phyloP scores from a whole-genome alignment of 1,140 invertebrate species.

The Ceratina calcarata region DNA sequence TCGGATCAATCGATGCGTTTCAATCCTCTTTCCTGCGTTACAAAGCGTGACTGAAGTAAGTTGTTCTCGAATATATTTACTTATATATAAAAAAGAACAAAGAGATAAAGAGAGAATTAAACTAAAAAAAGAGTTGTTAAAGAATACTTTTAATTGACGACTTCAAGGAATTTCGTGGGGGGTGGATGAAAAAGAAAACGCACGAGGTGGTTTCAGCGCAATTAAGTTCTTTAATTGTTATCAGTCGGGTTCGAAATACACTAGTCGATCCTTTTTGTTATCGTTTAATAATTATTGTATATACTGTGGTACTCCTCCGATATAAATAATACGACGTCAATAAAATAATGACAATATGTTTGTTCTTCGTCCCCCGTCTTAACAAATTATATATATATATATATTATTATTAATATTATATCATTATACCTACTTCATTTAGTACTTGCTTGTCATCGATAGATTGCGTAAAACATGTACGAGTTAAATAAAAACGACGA shows the following conservation, averaged over 20 bases:
- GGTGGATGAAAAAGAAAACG: background rate
- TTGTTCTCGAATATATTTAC: too few species aligned
- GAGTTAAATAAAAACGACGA: constrained; percentile 40
- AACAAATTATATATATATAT: constrained; percentile 57
- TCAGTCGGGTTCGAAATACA: constrained; percentile 74
- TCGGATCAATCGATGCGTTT: background rate
- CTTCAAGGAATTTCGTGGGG: background rate
- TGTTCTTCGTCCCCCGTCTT: constrained; percentile 44
- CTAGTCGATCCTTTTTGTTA: constrained; percentile 64
- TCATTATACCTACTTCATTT: constrained; percentile 42
- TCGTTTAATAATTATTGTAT: constrained; percentile 68
- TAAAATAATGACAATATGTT: constrained; percentile 66
- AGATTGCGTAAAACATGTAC: constrained; percentile 48
- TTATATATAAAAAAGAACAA: background rate
- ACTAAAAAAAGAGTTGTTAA: background rate
- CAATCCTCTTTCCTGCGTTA: background rate
- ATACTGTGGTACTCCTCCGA: constrained; percentile 66
- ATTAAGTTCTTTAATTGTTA: constrained; percentile 74
- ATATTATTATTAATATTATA: constrained; percentile 23
- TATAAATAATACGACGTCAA: constrained; percentile 71
- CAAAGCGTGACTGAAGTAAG: too few species aligned
- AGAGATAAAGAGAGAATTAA: background rate
- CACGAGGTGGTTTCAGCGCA: constrained; percentile 58
- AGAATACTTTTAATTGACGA: background rate
- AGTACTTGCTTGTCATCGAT: constrained; percentile 46